phyloP scores from a whole-genome alignment of 2,113 vertebrate species.

The Pangasianodon hypophthalmus region DNA sequence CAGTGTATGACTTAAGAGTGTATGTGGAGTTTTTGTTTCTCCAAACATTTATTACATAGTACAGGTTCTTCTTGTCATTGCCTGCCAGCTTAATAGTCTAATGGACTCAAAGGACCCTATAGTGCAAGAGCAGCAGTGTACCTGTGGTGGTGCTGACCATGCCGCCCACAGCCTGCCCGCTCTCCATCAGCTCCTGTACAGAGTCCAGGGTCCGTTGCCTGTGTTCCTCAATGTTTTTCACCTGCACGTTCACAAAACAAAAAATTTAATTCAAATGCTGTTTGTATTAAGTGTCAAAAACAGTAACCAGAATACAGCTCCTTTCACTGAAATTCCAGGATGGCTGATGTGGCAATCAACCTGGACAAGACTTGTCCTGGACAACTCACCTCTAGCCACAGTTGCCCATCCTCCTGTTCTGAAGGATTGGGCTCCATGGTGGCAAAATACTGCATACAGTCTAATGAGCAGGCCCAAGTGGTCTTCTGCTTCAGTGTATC shows the following conservation, averaged over 20 bases:
- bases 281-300: neutral
- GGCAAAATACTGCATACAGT: conserved; percentile 98
- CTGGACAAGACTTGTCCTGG: neutral
- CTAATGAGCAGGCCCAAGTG: conserved; percentile 93
- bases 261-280: neutral
- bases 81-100: neutral
- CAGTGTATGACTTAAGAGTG: neutral
- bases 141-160: conserved; percentile 99
- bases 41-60: neutral
- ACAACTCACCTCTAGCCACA: conserved; percentile 87
- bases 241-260: conserved; percentile 69
- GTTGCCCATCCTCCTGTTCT: conserved; percentile 87
- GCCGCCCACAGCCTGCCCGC: conserved; percentile 94
- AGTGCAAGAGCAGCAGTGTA: conserved; percentile 51
- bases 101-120: neutral
- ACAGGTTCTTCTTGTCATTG: neutral
- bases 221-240: conserved; percentile 98
- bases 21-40: neutral
- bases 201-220: conserved; percentile 90
- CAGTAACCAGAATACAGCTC: neutral
- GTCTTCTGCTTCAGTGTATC: conserved; percentile 97
- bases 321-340: neutral
- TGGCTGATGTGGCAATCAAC: neutral
- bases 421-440: conserved; percentile 90
- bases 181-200: conserved; percentile 97